Evolutionary conservation across 2,888 invertebrate genomes (phyloP).

Genomic region (Patella pellucida): DNA sequence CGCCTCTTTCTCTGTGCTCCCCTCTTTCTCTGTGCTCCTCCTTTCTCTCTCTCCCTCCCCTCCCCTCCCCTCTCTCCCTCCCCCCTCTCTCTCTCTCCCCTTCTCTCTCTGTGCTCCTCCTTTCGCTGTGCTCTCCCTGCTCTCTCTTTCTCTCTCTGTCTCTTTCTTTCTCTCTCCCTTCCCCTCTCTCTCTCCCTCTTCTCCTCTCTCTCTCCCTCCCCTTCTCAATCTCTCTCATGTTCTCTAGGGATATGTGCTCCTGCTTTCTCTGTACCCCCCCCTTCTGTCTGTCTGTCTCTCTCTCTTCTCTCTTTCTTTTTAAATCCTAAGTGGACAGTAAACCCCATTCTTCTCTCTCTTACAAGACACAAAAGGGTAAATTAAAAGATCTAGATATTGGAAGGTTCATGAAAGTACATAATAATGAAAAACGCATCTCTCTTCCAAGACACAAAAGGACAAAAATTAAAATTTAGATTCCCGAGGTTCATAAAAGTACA

Average conservation of each 20-base stretch:
- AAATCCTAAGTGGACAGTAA: neutral
- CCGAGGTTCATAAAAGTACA: too few species aligned
- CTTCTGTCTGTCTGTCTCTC: neutral
- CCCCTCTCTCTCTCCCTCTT: neutral
- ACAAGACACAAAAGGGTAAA: too few species aligned
- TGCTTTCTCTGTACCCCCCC: too few species aligned
- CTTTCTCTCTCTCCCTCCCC: neutral
- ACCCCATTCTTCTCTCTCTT: neutral
- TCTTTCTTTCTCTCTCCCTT: neutral
- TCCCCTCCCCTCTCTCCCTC: neutral
- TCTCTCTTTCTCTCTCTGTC: neutral
- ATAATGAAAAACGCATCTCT: too few species aligned
- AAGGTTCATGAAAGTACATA: too few species aligned
- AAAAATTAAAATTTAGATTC: too few species aligned
- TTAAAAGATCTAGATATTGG: too few species aligned
- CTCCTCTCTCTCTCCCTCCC: too few species aligned
- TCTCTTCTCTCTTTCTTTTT: slow-evolving; percentile 6
- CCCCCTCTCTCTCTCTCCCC: neutral
- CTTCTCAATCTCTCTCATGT: neutral
- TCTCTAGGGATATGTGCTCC: too few species aligned
- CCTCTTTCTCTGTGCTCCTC: neutral
- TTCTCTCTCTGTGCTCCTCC: too few species aligned
- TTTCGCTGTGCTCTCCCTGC: too few species aligned
- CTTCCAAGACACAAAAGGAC: too few species aligned
- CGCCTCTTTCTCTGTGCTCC: neutral